Conservation (phyloP, 2,797 vertebrate genomes). For the Carcharodon carcharias region DNA sequence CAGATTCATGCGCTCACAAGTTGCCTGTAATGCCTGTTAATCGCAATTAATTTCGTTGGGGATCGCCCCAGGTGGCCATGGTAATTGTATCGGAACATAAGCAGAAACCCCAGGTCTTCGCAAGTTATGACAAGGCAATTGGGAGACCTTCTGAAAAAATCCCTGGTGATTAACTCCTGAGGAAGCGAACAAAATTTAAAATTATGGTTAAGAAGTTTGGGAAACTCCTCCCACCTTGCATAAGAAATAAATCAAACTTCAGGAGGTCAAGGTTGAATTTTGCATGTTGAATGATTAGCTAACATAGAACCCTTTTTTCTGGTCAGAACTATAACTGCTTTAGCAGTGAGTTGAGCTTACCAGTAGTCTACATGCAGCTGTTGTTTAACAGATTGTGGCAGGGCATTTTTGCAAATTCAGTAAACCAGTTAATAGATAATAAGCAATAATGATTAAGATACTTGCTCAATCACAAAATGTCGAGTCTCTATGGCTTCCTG, state of each 20-base stretch:
- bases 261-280: background rate
- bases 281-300: background rate
- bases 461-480: background rate
- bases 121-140: background rate
- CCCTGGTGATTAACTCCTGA: background rate
- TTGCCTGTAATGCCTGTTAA: too few relatives aligned
- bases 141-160: background rate
- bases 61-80: background rate
- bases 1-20: too few relatives aligned
- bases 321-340: background rate
- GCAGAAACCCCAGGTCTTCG: background rate
- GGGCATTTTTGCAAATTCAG: background rate
- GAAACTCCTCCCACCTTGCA: background rate
- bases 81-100: background rate
- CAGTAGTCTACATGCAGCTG: background rate
- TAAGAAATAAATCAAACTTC: background rate
- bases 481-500: background rate
- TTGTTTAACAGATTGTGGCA: background rate
- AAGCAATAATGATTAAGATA: background rate
- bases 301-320: background rate
- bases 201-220: background rate
- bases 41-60: background rate
- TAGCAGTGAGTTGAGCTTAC: background rate
- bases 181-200: background rate
- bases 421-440: background rate